A percentile compares a stretch with the other conserved stretches of the same genome.
phyloP scores from a whole-genome alignment of 2,888 invertebrate genomes.

The Augochlorella aurata region DNA sequence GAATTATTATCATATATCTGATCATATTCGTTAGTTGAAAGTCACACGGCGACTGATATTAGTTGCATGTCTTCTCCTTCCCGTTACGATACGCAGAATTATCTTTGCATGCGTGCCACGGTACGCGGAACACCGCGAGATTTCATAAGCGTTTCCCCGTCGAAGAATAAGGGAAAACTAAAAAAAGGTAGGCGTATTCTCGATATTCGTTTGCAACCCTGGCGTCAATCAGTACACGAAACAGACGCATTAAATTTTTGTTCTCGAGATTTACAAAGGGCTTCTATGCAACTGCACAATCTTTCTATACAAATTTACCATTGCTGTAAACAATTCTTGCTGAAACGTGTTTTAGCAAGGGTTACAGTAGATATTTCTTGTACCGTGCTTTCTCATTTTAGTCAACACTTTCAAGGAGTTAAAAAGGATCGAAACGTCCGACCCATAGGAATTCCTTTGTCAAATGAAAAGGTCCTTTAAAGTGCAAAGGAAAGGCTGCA shows the following conservation, averaged over 20 bases:
- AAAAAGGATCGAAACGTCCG: too few species aligned
- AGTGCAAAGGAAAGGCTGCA: too few species aligned
- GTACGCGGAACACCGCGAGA: conserved; percentile 49
- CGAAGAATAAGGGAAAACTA: conserved; percentile 9
- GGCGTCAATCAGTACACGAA: not conserved
- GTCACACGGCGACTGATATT: conserved; percentile 27
- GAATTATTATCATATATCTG: not conserved
- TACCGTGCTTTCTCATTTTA: too few species aligned
- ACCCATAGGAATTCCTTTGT: too few species aligned
- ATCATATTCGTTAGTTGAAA: not conserved
- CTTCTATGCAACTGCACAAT: too few species aligned
- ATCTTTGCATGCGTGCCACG: conserved; percentile 64
- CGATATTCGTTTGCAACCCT: not conserved
- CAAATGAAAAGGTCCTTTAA: too few species aligned
- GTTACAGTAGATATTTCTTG: too few species aligned
- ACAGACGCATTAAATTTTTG: not conserved
- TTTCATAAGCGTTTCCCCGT: conserved; percentile 63
- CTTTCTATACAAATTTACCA: too few species aligned
- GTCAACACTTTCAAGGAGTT: too few species aligned
- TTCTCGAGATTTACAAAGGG: not conserved
- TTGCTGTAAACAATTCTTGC: too few species aligned
- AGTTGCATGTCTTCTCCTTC: conserved; percentile 53
- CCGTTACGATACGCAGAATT: conserved; percentile 54
- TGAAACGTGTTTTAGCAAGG: too few species aligned
- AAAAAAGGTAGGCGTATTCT: not conserved